Conservation (phyloP, 2,113 vertebrate species). For the Neolamprologus toae region DNA sequence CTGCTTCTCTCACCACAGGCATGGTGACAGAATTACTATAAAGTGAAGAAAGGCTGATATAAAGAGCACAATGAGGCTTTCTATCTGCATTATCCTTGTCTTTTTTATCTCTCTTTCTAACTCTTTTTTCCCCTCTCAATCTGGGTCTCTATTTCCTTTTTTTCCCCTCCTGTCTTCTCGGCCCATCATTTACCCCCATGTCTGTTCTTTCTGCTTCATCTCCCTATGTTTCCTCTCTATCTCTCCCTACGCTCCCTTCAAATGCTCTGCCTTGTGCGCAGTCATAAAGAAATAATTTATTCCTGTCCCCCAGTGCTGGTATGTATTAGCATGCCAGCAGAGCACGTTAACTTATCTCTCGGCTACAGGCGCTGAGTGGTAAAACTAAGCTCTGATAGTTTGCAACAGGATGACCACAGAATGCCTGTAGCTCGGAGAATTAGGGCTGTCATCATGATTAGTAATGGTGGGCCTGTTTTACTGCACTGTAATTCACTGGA, state of each 20-base stretch:
- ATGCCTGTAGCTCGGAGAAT: constrained; percentile 54
- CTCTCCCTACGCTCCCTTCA: neutral
- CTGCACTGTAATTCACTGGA: constrained; percentile 34
- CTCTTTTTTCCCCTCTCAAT: neutral
- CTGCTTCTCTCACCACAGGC: neutral
- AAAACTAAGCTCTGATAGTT: constrained; percentile 65
- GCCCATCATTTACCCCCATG: neutral
- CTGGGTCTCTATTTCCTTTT: neutral
- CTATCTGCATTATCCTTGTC: neutral
- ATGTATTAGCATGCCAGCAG: constrained; percentile 54
- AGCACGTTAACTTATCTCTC: constrained; percentile 67
- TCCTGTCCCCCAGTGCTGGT: constrained; percentile 36
- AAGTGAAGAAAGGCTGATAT: constrained; percentile 1
- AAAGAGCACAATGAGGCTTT: neutral
- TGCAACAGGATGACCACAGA: constrained; percentile 62
- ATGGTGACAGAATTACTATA: neutral
- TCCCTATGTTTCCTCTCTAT: neutral
- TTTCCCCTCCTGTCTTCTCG: neutral
- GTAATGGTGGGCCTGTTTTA: constrained; percentile 51
- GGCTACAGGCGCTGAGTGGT: constrained; percentile 54
- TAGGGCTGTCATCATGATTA: constrained; percentile 53
- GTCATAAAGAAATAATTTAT: constrained; percentile 66
- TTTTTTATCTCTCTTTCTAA: neutral
- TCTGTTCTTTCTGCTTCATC: neutral
- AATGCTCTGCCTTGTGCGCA: constrained; percentile 36